These are phyloP conservation scores for Cynopterus brachyotis DNA, from an alignment of 2,113 vertebrate species.

Conservation along the genomic window DNA sequence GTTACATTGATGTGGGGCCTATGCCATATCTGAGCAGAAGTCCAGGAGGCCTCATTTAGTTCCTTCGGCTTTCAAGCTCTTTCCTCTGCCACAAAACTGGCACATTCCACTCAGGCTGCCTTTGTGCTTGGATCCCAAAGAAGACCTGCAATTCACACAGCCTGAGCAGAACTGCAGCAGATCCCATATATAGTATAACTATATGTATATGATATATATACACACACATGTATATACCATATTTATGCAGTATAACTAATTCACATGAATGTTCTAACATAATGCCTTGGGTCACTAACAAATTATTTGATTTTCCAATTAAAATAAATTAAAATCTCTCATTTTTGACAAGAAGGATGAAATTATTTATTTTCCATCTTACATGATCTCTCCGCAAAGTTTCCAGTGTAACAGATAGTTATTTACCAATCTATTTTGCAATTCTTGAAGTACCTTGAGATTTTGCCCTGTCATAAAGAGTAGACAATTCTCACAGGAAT, in stretches of 20 bases:
- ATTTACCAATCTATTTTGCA: slow-evolving; percentile 41
- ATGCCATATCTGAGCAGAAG: not conserved
- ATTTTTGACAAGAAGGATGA: not conserved
- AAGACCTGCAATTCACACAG: not conserved
- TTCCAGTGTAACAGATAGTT: not conserved
- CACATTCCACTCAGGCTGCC: not conserved
- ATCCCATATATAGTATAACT: not conserved
- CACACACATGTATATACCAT: not conserved
- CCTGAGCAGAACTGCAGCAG: not conserved
- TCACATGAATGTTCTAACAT: not conserved
- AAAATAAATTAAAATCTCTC: not conserved
- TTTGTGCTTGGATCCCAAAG: not conserved
- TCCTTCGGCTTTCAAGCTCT: not conserved
- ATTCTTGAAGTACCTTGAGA: slow-evolving; percentile 37
- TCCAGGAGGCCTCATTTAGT: not conserved
- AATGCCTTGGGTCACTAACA: not conserved
- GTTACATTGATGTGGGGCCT: too few relatives aligned
- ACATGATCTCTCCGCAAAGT: not conserved
- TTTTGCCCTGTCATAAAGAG: not conserved
- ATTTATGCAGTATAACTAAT: not conserved
- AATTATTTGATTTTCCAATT: not conserved
- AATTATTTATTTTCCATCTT: not conserved
- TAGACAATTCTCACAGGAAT: slow-evolving; percentile 20
- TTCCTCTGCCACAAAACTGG: not conserved
- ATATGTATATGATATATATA: not conserved